phyloP scores from a whole-genome alignment of 2,113 vertebrate species.

The Stegastes partitus region DNA sequence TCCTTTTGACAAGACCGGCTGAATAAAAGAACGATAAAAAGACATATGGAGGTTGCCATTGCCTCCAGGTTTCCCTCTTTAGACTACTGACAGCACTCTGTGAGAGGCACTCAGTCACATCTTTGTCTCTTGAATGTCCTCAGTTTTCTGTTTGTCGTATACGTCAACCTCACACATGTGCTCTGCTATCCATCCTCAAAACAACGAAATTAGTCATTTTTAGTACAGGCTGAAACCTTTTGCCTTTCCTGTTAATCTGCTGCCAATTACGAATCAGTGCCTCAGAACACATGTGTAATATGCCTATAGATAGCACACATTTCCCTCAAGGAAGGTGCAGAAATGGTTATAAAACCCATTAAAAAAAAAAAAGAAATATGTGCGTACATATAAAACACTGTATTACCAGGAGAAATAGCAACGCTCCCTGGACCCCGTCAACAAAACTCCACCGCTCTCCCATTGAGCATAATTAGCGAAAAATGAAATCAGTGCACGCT shows the following conservation, averaged over 20 bases:
- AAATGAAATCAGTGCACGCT: background rate
- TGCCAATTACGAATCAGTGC: slow-evolving; percentile 7
- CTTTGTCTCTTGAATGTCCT: background rate
- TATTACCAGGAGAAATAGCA: slow-evolving; percentile 34
- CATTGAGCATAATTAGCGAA: slow-evolving; percentile 56
- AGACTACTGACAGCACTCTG: background rate
- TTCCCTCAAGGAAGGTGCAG: slow-evolving; percentile 1
- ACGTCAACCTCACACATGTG: background rate
- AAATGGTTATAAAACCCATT: background rate
- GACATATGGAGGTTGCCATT: slow-evolving; percentile 6
- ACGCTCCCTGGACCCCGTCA: slow-evolving; percentile 24
- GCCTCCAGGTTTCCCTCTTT: slow-evolving; percentile 15
- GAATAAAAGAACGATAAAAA: slow-evolving; percentile 19
- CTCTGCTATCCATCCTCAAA: background rate
- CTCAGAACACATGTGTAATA: slow-evolving; percentile 2
- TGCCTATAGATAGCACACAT: slow-evolving; percentile 1
- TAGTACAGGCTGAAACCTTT: background rate
- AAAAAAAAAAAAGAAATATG: slow-evolving; percentile 3
- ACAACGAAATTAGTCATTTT: background rate
- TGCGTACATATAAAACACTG: background rate
- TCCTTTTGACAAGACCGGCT: slow-evolving; percentile 26
- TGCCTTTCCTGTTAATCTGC: background rate
- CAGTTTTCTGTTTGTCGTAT: background rate
- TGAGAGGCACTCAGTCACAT: slow-evolving; percentile 2
- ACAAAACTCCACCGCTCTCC: slow-evolving; percentile 33